Percentiles rank a stretch among this genome's conserved stretches.
phyloP scores from a whole-genome alignment of 1,140 invertebrate species.

The Lycorma delicatula region DNA sequence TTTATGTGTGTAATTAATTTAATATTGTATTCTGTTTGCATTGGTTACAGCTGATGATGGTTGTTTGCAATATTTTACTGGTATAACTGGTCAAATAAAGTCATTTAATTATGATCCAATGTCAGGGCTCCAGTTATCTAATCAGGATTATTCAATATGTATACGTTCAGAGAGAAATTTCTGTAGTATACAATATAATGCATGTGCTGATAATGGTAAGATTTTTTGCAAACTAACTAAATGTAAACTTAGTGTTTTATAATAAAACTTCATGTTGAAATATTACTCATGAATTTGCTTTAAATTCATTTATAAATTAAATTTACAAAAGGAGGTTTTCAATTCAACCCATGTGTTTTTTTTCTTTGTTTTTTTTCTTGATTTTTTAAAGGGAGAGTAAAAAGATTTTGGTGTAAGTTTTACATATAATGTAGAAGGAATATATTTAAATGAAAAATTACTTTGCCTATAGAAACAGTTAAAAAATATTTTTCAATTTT shows the following conservation, averaged over 20 bases:
- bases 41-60: slow-evolving; percentile 59
- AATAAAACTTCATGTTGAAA: too few relatives aligned
- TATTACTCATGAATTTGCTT: too few relatives aligned
- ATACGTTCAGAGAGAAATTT: slow-evolving; percentile 78
- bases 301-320: too few relatives aligned
- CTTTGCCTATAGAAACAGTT: background rate
- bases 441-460: background rate
- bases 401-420: background rate
- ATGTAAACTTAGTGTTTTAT: too few relatives aligned
- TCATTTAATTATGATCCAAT: slow-evolving; percentile 75
- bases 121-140: slow-evolving; percentile 69
- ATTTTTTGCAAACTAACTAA: background rate
- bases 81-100: slow-evolving; percentile 65
- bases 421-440: background rate
- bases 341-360: too few relatives aligned
- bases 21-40: slow-evolving; percentile 9
- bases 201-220: slow-evolving; percentile 55
- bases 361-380: too few relatives aligned
- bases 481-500: background rate
- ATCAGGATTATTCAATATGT: slow-evolving; percentile 83
- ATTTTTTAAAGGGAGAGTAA: background rate
- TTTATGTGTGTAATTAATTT: slow-evolving; percentile 3
- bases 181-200: slow-evolving; percentile 74
- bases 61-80: slow-evolving; percentile 73
- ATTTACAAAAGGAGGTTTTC: too few relatives aligned